Base-by-base conservation (phyloP, 2,797 vertebrate species). In the Diceros bicornis region DNA sequence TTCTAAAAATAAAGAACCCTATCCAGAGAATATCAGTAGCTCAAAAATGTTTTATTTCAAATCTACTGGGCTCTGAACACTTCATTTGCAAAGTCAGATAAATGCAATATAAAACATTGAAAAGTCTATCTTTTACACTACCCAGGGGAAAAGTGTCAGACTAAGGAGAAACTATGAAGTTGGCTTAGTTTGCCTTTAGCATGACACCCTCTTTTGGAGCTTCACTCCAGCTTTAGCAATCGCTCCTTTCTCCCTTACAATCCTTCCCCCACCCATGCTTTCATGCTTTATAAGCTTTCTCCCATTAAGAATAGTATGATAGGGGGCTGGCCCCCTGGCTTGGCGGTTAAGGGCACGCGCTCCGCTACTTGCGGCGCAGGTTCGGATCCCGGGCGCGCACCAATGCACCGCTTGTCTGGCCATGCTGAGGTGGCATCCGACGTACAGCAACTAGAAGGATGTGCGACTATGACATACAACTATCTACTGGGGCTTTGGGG, bases 1-100 rank as follows among this genome's bases (percentile, higher is more conserved):
- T 87, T 89, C 62, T 89, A 62, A 94, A 95, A 84, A 77, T 55
- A 91, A 92, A 81, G 25, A 84, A 85, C 20, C 2, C 4, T 93
- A 89, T n/a, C 18, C 4, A 11, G 29, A 82, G 41, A 93, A 72
- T 78, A 78, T 34, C 81, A 7, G 47, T 57, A 89, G 83, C 7
- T 94, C 47, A n/a, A 64, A 10, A 96, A 72, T 78, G 20, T 84
- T 96, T 87, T 92, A 27, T 83, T 90, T 77, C 44, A 83, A 69
- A 94, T 91, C 4, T 72, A 52, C 29, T 89, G 62, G 14, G 64
- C 5, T 79, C 59, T 96, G 71, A 74, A 82, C 18, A 75, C 4
- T 85, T 93, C 83, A 78, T 81, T 75, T 97, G 91, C 72, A 86
- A 95, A 66, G 47, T 91, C 4, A 86, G 57, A 78, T 64, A 85